phyloP scores from a whole-genome alignment of 2,888 invertebrate species.

The Linhomoeus sp. region DNA sequence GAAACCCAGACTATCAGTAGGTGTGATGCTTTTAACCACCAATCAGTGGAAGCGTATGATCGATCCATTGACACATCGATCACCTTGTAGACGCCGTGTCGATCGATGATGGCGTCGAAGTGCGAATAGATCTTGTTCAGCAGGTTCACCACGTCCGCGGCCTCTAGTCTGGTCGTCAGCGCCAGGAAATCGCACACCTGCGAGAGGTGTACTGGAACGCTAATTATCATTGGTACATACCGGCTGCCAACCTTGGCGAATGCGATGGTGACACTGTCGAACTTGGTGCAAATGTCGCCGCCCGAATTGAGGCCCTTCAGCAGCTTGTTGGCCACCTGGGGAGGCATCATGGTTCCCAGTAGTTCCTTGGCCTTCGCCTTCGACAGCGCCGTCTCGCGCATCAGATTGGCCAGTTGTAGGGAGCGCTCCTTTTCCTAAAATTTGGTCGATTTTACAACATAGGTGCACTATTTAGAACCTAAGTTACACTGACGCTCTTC shows the following conservation, averaged over 20 bases:
- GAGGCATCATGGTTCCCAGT: slow-evolving; percentile 95
- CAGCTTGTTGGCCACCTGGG: slow-evolving; percentile 78
- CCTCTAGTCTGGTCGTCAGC: slow-evolving; percentile 80
- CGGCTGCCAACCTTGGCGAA: slow-evolving; percentile 71
- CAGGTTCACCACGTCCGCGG: slow-evolving; percentile 94
- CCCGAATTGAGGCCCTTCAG: slow-evolving; percentile 34
- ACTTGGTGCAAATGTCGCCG: slow-evolving; percentile 47
- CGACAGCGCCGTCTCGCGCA: slow-evolving; percentile 81
- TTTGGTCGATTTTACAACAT: not conserved
- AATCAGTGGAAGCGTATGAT: too few relatives aligned
- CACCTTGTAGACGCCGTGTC: slow-evolving; percentile 56
- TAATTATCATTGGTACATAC: too few relatives aligned
- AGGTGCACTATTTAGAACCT: too few relatives aligned
- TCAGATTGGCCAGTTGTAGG: slow-evolving; percentile 79
- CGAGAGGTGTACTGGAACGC: too few relatives aligned
- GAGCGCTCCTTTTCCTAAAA: slow-evolving; percentile 78
- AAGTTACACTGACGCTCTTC: slow-evolving; percentile 84
- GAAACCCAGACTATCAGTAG: too few relatives aligned
- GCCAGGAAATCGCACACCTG: slow-evolving; percentile 48
- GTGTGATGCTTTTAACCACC: too few relatives aligned
- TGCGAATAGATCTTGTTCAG: slow-evolving; percentile 41
- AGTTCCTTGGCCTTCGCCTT: slow-evolving; percentile 86
- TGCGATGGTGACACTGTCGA: slow-evolving; percentile 77
- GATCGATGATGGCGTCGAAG: slow-evolving; percentile 80
- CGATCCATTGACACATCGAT: not conserved